Base-by-base conservation (phyloP, 2,113 vertebrate species). In the Tricholaema leucomelas region DNA sequence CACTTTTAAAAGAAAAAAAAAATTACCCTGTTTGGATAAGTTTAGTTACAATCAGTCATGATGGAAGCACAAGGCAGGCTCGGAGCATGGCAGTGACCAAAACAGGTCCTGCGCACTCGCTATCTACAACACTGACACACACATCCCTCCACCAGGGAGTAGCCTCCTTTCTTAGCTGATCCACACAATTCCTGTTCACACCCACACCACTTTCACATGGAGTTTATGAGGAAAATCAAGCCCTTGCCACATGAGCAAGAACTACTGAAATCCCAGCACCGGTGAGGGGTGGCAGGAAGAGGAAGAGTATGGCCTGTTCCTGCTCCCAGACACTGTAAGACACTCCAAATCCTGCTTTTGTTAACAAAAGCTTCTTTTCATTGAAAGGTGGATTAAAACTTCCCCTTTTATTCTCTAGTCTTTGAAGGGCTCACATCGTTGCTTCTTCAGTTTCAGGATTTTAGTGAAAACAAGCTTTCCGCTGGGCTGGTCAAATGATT, bases 361-460 rank as follows among this genome's bases (percentile, higher is more conserved):
- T 65, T 14, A 79, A 95, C 91, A 95, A 97, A 97, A 93, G 93
- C 88, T 85, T 76, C 96, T 96, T 95, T 97, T 97, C 87, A 97
- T 67, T 65, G 10, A 42, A 81, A 87, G 64, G 69, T 55, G 40
- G 77, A 46, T 59, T 5, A 70, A 66, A 77, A 78, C 72, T 23
- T 44, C 23, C 54, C 36, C 85, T 86, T 96, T 96, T 67, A 85
- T 95, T 96, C 90, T 83, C 30, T 33, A 40, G 83, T 82, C 48
- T 95, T 89, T 90, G 65, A 92, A 94, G 87, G 58, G 82, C 86
- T 97, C 86, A 97, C 91, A 96, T 97, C 94, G 97, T 48, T 17
- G 23, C 79, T 81, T 64, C 95, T 97, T 87, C 85, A 36, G 25
- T 95, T 90, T 90, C 94, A 93, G 69, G 80, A 91, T 72, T 94